Evolutionary conservation across 2,113 vertebrate genomes (phyloP).

Genomic region (Colinus virginianus): DNA sequence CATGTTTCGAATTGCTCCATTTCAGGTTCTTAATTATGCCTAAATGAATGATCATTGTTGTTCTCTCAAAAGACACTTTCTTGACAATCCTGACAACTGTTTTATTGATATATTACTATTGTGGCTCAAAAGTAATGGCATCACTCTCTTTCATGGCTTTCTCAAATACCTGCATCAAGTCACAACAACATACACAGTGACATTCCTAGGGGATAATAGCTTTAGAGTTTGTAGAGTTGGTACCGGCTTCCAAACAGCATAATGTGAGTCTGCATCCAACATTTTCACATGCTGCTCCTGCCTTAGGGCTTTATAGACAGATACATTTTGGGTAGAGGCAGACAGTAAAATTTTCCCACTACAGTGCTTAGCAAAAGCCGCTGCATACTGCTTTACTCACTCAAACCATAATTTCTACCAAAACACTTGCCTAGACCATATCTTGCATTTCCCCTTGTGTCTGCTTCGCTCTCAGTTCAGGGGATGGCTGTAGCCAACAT

Average conservation of each 20-base stretch:
- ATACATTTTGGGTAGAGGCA: background rate
- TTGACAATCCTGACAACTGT: background rate
- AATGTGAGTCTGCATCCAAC: background rate
- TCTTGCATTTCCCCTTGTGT: background rate
- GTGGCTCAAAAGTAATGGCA: constrained; percentile 8
- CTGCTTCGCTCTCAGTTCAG: background rate
- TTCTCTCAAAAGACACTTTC: background rate
- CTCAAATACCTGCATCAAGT: constrained; percentile 33
- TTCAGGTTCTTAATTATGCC: background rate
- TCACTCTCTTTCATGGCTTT: background rate
- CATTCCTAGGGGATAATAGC: background rate
- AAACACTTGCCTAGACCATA: background rate
- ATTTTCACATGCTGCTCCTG: background rate
- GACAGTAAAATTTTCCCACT: background rate
- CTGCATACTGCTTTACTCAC: background rate
- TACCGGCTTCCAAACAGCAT: background rate
- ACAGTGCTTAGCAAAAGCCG: background rate
- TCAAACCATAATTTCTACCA: background rate
- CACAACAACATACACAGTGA: background rate
- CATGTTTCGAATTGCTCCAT: background rate
- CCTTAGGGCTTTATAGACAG: background rate
- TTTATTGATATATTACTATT: constrained; percentile 37
- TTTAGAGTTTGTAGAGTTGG: background rate
- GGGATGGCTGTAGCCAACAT: background rate
- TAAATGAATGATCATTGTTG: background rate